A percentile compares a stretch with the other conserved stretches of the same genome.
phyloP scores from a whole-genome alignment of 2,113 vertebrate species.

The Mesembrinibis cayennensis region DNA sequence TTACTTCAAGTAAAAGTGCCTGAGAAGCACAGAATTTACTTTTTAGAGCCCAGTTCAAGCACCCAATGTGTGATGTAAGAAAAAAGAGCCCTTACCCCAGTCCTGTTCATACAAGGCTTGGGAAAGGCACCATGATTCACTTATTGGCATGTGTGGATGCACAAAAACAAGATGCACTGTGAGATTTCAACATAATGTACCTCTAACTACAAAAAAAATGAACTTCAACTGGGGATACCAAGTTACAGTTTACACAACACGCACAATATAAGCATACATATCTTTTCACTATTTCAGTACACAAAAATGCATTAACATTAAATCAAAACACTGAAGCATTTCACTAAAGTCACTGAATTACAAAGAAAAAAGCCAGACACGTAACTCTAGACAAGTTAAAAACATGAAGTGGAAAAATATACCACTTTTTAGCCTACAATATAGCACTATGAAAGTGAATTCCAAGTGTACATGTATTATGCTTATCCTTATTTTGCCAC shows the following conservation, averaged over 20 bases:
- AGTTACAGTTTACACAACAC: not conserved
- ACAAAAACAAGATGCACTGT: constrained; percentile 81
- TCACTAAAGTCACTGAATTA: not conserved
- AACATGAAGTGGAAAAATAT: not conserved
- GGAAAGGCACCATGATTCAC: constrained; percentile 84
- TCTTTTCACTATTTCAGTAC: not conserved
- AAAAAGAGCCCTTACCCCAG: constrained; percentile 80
- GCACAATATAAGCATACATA: not conserved
- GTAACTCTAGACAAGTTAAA: not conserved
- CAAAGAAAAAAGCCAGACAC: not conserved
- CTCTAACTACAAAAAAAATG: constrained; percentile 48
- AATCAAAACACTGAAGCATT: not conserved
- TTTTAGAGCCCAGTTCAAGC: constrained; percentile 67
- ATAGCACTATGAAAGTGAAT: not conserved
- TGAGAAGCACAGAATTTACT: constrained; percentile 80
- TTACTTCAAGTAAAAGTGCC: constrained; percentile 44
- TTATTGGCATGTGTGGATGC: constrained; percentile 82
- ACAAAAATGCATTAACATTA: not conserved
- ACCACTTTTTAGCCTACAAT: not conserved
- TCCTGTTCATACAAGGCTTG: constrained; percentile 88
- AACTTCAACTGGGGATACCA: constrained; percentile 2
- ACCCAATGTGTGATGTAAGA: constrained; percentile 59
- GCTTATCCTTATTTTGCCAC: not conserved
- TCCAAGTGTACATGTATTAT: not conserved
- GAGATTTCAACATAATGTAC: constrained; percentile 72